Percentiles rank a stretch among this genome's conserved stretches.
These are phyloP conservation scores for Drosophila quinaria DNA, from an alignment of 2,888 invertebrate genomes.

Conservation along the genomic window DNA sequence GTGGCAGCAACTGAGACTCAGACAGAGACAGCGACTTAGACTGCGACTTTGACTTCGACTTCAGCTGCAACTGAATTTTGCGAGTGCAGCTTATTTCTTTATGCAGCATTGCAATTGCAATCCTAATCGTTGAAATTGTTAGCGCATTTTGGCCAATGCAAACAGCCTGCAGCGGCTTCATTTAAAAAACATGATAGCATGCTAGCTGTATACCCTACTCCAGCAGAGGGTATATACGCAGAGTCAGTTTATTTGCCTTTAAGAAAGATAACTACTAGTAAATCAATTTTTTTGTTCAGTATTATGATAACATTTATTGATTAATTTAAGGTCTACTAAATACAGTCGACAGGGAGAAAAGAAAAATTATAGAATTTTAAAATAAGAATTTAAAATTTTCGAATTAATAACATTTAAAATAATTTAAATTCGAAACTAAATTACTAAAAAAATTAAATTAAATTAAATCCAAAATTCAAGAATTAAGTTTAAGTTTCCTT, in stretches of 20 bases:
- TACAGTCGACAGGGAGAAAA: no score
- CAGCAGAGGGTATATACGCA: neutral
- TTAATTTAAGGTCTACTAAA: no score
- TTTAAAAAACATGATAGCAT: constrained; percentile 75
- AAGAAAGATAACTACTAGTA: no score
- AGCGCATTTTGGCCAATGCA: constrained; percentile 81
- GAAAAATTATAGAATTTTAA: no score
- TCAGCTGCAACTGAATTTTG: constrained; percentile 18
- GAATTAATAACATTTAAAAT: no score
- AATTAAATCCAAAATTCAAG: neutral
- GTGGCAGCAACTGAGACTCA: constrained; percentile 38
- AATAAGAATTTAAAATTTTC: no score
- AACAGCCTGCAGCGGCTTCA: constrained; percentile 75
- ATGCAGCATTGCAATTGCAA: constrained; percentile 68
- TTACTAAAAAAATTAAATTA: no score
- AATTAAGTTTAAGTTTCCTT: no score
- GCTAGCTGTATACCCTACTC: constrained; percentile 34
- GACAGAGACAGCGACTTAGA: constrained; percentile 11
- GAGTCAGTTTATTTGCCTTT: neutral
- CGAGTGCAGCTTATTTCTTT: constrained; percentile 55
- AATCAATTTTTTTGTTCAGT: no score
- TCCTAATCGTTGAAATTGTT: constrained; percentile 80
- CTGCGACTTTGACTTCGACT: constrained; percentile 32
- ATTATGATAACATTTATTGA: neutral
- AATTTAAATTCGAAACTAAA: no score